phyloP scores from a whole-genome alignment of 2,113 vertebrate genomes.

The Colistium nudipinnis region DNA sequence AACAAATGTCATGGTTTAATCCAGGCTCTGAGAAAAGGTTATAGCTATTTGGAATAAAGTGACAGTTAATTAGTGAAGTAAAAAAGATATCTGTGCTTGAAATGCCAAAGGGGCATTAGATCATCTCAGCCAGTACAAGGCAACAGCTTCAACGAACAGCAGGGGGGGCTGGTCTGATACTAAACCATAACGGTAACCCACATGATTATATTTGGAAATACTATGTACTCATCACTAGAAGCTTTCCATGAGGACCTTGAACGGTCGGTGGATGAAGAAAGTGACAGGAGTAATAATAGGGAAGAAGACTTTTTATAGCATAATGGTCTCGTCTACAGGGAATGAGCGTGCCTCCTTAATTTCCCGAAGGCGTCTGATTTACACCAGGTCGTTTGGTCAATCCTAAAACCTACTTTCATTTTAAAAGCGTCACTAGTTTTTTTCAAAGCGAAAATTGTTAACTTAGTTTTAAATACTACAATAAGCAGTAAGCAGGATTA shows the following conservation, averaged over 20 bases:
- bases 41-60: constrained; percentile 17
- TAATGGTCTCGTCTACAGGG: not conserved
- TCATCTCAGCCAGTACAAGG: constrained; percentile 1
- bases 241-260: not conserved
- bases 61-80: constrained; percentile 42
- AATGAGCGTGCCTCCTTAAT: not conserved
- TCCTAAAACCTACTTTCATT: not conserved
- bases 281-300: not conserved
- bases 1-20: not conserved
- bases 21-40: too few relatives aligned
- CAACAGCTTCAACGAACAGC: constrained; percentile 38
- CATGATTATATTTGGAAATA: not conserved
- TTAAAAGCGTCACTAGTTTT: too few relatives aligned
- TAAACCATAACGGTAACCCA: not conserved
- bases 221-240: not conserved
- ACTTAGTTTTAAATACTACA: too few relatives aligned
- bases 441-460: too few relatives aligned
- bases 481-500: too few relatives aligned
- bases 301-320: not conserved
- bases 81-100: constrained; percentile 5
- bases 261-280: not conserved
- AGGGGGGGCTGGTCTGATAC: constrained; percentile 50
- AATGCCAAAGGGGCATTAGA: constrained; percentile 31
- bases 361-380: too few relatives aligned
- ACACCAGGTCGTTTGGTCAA: too few relatives aligned